Conservation (phyloP, 2,797 vertebrate genomes). For the Todus mexicanus region DNA sequence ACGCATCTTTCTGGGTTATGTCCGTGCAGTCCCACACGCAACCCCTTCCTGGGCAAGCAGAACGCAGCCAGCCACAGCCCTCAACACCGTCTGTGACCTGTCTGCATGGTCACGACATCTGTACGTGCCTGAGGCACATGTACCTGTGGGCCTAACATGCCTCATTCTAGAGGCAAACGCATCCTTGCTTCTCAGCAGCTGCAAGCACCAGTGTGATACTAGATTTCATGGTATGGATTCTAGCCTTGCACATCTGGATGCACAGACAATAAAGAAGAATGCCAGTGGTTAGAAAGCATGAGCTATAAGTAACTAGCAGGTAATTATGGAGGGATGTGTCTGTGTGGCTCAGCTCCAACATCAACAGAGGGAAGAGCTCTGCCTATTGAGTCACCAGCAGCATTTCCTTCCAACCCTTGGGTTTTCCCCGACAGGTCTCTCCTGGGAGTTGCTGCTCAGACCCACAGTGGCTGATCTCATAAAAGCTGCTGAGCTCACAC, state of each 20-base stretch:
- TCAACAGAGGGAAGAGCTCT: constrained; percentile 49
- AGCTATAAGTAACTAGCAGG: not conserved
- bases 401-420: constrained; percentile 23
- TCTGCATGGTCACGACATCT: not conserved
- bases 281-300: not conserved
- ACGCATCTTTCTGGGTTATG: not conserved
- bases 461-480: not conserved
- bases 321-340: constrained; percentile 32
- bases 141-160: not conserved
- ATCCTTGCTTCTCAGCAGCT: not conserved
- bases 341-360: constrained; percentile 33
- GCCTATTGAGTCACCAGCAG: constrained; percentile 44
- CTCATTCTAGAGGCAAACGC: not conserved
- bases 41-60: not conserved
- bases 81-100: not conserved
- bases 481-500: not conserved
- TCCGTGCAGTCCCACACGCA: not conserved
- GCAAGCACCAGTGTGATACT: not conserved
- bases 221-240: not conserved
- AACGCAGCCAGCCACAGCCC: not conserved
- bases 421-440: not conserved
- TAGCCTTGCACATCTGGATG: not conserved
- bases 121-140: fast-evolving
- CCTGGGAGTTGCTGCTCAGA: not conserved
- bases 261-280: not conserved